phyloP scores from a whole-genome alignment of 1,140 invertebrate species.

The Nebria ingens region DNA sequence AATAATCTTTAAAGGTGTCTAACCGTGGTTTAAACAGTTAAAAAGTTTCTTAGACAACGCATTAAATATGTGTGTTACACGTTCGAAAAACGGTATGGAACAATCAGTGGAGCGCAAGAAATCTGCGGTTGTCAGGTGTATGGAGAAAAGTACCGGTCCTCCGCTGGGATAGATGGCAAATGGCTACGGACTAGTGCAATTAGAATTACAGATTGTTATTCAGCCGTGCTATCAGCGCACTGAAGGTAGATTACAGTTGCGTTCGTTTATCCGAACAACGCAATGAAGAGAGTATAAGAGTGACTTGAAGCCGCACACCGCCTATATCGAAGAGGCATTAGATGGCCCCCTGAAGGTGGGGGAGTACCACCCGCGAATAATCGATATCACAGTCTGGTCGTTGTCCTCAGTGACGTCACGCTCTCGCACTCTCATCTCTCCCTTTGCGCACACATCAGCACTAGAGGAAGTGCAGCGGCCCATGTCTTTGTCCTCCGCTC shows the following conservation, averaged over 20 bases:
- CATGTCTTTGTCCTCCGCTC: background rate
- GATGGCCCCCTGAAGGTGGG: background rate
- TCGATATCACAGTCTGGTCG: constrained; percentile 7
- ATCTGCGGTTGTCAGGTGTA: no score
- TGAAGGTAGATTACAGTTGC: background rate
- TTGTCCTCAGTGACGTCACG: constrained; percentile 8
- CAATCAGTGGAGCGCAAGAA: no score
- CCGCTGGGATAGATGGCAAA: no score
- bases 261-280: background rate
- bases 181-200: no score
- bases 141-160: no score
- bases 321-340: no score
- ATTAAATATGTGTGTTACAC: no score
- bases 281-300: background rate
- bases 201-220: background rate
- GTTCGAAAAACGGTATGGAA: no score
- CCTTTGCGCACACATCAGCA: background rate
- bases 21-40: no score
- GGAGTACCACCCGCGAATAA: background rate
- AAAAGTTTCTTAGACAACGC: no score
- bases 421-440: background rate
- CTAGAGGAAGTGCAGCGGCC: background rate
- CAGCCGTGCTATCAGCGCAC: background rate
- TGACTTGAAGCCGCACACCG: no score
- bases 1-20: no score